Evolutionary conservation across 2,888 invertebrate species (phyloP).

Genomic region (Amphipyra tragopoginis): DNA sequence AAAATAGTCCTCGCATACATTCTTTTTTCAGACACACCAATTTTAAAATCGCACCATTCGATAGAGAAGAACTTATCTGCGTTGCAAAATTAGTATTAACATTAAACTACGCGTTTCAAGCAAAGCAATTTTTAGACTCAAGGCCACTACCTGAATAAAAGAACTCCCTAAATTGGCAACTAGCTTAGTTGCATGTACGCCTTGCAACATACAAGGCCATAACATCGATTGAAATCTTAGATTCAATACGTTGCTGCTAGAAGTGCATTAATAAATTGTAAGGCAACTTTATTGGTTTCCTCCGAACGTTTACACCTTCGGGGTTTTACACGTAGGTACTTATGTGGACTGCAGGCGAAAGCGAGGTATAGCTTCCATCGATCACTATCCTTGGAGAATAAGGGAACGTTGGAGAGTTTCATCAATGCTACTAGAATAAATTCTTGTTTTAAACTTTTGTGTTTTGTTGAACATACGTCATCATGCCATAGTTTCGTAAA

Average conservation of each 20-base stretch:
- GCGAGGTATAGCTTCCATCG: conserved; percentile 38
- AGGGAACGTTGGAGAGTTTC: not conserved
- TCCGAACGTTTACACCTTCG: conserved; percentile 40
- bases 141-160: not conserved
- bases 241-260: conserved; percentile 38
- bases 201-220: not conserved
- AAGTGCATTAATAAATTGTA: conserved; percentile 49
- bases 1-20: too few species aligned
- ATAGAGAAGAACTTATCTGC: too few species aligned
- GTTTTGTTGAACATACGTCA: too few species aligned
- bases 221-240: conserved; percentile 25
- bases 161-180: not conserved
- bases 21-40: too few species aligned
- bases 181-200: conserved; percentile 4
- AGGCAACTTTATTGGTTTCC: conserved; percentile 42
- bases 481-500: too few species aligned
- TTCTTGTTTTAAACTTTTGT: too few species aligned
- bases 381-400: conserved; percentile 47
- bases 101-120: too few species aligned
- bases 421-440: too few species aligned
- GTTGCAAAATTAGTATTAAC: too few species aligned
- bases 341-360: conserved; percentile 36
- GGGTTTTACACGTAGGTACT: conserved; percentile 29
- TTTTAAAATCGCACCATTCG: too few species aligned
- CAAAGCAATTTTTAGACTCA: too few species aligned